phyloP scores from a whole-genome alignment of 23 tunicate genomes.

The Halocynthia roretzi region DNA sequence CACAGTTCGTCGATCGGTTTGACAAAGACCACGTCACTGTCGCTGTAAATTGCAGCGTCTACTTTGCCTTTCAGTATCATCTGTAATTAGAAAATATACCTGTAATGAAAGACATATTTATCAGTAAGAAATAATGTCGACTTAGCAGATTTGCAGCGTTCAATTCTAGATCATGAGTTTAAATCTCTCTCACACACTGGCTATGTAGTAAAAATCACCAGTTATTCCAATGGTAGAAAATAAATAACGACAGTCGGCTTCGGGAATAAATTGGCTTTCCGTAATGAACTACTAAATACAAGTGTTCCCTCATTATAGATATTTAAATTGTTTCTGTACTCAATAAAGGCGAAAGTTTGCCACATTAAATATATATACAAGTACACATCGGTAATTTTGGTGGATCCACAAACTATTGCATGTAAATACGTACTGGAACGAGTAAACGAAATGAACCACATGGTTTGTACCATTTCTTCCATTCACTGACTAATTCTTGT shows the following conservation, averaged over 20 bases:
- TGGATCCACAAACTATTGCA: no score
- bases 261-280: no score
- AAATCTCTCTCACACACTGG: no score
- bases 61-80: slow-evolving; percentile 56
- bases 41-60: slow-evolving; percentile 85
- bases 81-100: slow-evolving; percentile 19
- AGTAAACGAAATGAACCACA: slow-evolving; percentile 93
- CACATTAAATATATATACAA: neutral
- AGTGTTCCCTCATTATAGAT: no score
- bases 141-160: no score
- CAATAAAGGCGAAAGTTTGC: neutral
- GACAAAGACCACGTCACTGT: slow-evolving; percentile 84
- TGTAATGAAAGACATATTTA: neutral
- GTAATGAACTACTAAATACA: no score
- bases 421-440: slow-evolving; percentile 49
- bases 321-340: no score
- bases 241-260: no score
- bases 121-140: neutral
- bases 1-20: slow-evolving; percentile 93
- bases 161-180: no score
- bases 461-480: slow-evolving; percentile 99
- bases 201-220: no score
- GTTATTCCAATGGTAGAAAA: no score
- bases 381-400: neutral
- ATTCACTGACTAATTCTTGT: slow-evolving; percentile 35